Base-by-base conservation (phyloP, 2,113 vertebrate genomes). In the Cathartes aura region DNA sequence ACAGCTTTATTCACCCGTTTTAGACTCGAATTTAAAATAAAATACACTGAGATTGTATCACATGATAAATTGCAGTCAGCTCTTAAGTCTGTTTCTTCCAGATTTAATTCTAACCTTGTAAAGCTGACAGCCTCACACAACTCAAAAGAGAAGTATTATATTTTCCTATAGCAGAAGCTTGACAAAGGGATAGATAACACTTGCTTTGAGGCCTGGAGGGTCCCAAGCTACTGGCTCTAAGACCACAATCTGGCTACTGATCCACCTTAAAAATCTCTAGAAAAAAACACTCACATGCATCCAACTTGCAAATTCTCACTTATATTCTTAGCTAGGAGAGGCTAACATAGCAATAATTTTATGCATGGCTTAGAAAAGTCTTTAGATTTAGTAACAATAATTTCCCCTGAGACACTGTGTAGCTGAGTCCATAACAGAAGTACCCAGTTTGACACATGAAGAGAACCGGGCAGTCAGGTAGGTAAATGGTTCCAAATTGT, bases 1-100 rank as follows among this genome's bases (percentile, higher is more conserved):
- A 96, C 75, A 92, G 95, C 96, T 97, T 96, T 96, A 93, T 93
- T 96, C 96, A 94, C 42, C 60, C 68, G 3, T 97, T 97, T 96
- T 94, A 92, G 86, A 83, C 88, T 95, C 59, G 88, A 90, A 90
- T 90, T 97, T 95, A 90, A 94, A 95, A 93, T 96, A 94, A 97
- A 97, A 94, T 92, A 92, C 74, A 94, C 56, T 64, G 92, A 97
- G 92, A 90, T 97, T 86, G 48, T 88, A 92, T 89, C 96, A 97
- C 79, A 95, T 92, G 97, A 94, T 95, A 90, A 96, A 97, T 55
- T 95, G 67, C 84, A 90, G 85, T 90, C 82, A 94, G 86, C 47
- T 93, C 63, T 90, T 68, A 66, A 83, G 56, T 74, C 90, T 93
- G 4, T 59, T 94, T 93, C 95, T 93, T 93, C 82, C 59, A 83